phyloP scores from a whole-genome alignment of 2,888 invertebrate species.

The Drosophila kanekoi region DNA sequence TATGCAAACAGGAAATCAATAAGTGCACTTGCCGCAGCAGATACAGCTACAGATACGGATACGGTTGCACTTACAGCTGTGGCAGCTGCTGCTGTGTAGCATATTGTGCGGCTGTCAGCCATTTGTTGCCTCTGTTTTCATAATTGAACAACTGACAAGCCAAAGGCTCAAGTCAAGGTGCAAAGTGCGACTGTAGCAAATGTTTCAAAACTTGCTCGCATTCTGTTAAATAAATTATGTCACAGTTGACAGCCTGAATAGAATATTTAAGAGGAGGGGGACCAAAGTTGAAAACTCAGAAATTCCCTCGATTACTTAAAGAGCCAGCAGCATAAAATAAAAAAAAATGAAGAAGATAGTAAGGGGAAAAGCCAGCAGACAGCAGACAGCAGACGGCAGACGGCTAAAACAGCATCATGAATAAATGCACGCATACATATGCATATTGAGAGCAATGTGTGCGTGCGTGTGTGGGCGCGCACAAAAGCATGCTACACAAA shows the following conservation, averaged over 20 bases:
- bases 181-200: slow-evolving; percentile 17
- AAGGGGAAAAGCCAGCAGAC: slow-evolving; percentile 19
- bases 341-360: not conserved
- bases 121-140: slow-evolving; percentile 23
- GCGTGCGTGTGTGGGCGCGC: slow-evolving; percentile 19
- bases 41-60: not conserved
- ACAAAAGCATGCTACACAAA: slow-evolving; percentile 45
- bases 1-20: slow-evolving; percentile 38
- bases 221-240: slow-evolving; percentile 25
- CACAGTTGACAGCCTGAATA: slow-evolving; percentile 13
- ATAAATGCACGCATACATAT: slow-evolving; percentile 62
- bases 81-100: slow-evolving; percentile 2
- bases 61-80: slow-evolving; percentile 20
- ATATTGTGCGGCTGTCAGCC: slow-evolving; percentile 23
- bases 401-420: slow-evolving; percentile 56
- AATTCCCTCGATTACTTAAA: slow-evolving; percentile 62
- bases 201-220: not conserved
- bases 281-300: slow-evolving; percentile 48
- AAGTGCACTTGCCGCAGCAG: slow-evolving; percentile 16
- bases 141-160: slow-evolving; percentile 42
- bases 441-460: slow-evolving; percentile 21
- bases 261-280: slow-evolving; percentile 38
- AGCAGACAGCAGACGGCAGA: slow-evolving; percentile 13
- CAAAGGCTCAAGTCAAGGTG: slow-evolving; percentile 31
- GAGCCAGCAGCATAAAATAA: slow-evolving; percentile 20